Percentiles rank a stretch among this genome's conserved stretches.
phyloP scores from a whole-genome alignment of 2,113 vertebrate genomes.

The Romanogobio albipinnatus region DNA sequence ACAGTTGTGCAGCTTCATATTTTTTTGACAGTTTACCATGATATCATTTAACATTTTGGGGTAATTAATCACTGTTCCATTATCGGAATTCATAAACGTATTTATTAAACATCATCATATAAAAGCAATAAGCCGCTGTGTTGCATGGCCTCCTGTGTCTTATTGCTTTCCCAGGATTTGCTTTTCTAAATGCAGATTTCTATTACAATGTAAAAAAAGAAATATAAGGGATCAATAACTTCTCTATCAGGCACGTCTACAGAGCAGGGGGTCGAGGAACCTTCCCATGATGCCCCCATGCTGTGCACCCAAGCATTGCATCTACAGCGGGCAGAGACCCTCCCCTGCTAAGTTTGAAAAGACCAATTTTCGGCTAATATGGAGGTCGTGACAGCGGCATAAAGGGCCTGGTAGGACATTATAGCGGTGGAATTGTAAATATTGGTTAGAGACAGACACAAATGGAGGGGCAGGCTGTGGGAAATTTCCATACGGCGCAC shows the following conservation, averaged over 20 bases:
- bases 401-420: constrained; percentile 98
- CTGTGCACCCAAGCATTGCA: constrained; percentile 61
- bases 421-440: constrained; percentile 97
- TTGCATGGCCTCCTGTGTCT: not conserved
- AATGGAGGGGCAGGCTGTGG: constrained; percentile 81
- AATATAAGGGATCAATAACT: not conserved
- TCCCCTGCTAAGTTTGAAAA: constrained; percentile 81
- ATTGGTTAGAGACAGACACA: constrained; percentile 90
- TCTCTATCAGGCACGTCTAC: not conserved
- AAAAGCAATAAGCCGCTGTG: not conserved
- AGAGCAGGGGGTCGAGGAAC: constrained; percentile 26
- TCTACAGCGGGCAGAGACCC: constrained; percentile 57
- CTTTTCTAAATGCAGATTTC: no score
- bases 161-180: not conserved
- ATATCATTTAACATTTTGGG: no score
- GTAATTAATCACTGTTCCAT: no score
- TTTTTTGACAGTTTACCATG: no score
- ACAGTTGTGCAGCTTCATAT: not conserved
- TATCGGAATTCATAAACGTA: no score
- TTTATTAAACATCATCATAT: not conserved
- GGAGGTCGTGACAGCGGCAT: constrained; percentile 88
- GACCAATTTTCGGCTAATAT: constrained; percentile 98
- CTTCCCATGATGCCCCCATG: constrained; percentile 48
- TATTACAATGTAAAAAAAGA: not conserved
- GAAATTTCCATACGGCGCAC: constrained; percentile 85